Base-by-base conservation (phyloP, 2,888 invertebrate genomes). In the Metallyticus violacea region DNA sequence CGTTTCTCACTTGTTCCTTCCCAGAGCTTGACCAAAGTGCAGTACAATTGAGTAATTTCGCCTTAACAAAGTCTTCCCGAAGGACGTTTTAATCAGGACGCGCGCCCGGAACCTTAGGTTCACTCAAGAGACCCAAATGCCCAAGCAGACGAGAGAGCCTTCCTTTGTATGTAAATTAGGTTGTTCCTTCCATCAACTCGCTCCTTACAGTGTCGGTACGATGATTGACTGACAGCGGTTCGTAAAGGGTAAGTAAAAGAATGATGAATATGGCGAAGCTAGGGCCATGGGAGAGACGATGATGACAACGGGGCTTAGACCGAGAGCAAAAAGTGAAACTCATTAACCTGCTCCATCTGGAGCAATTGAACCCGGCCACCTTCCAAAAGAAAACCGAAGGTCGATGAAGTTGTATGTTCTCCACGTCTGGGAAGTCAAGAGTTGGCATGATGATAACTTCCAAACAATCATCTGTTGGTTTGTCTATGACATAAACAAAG, bases 341-440 rank as follows among this genome's bases (percentile, higher is more conserved):
- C 82, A 82, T 82, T 82, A 82, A 82, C 82, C 82, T 26, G 76
- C 26, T 82, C 82, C 82, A 82, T 82, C 76, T 82, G 82, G 82
- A 82, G 82, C 82, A 82, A 82, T 82, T 82, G 82, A 82, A 82
- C 82, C 76, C 82, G 76, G 82, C 76, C 82, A 82, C 82, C 82
- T 40, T 26, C 9, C 26, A 6, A 26, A 22, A 22, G 76, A 26
- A 82, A n/a, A 2, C 76, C 22, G 7, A 7, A 29, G 81, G 81
- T 81, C 81, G 22, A 82, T 82, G 76, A 82, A 82, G 82, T 76
- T 82, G 76, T 81, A 81, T 4, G 3, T 15, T 30, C 30, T 15
- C 28, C 28, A 29, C 81, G 26, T n/a, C 22, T 26, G 76, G 82
- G 26, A 62, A 15, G 76, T 82, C 62, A 26, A 82, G 76, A 7